Evolutionary conservation across 2,888 invertebrate species (phyloP), one percentile per base, ranked within the genome.

Genomic region (Lycia hirtaria): DNA sequence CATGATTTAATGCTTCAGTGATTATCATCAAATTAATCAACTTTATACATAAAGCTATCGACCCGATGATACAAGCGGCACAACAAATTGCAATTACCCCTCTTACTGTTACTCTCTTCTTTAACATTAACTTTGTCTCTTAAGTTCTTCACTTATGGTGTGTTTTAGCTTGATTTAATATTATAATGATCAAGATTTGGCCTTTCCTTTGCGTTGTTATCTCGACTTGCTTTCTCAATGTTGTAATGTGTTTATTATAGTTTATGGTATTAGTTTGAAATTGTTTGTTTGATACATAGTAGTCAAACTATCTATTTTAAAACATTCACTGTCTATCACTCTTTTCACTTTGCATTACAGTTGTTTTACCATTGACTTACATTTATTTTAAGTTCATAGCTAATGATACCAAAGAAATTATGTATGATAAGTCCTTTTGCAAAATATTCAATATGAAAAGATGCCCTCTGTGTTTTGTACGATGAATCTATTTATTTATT

Each of bases 1-100:
- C 78, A 80, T 80, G 72, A 85, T 81, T 84, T 75, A 80, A 78
- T 76, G 75, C 71, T 69, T 56, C 67, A 60, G 65, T 65, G 60
- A 64, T 75, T 83, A 85, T 85, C 83, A 80, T 79, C 83, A 83
- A 85, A 84, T 86, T 84, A 84, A 85, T 85, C 84, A 75, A 71
- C 72, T 75, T 75, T 75, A 69, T 70, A 68, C 72, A 72, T 72
- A 78, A 76, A 80, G 75, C 69, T 78, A 81, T 81, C 75, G 71
- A 54, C 49, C 64, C 69, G 66, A 75, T 74, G 78, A 80, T 79
- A 76, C 77, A 79, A 69, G 69, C 68, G 67, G 66, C 71, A 72
- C 79, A 80, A 80, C 75, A 72, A 78, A 81, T 79, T 81, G 75
- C 75, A 79, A 81, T 81, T 81, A 76, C 73, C 70, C 56, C 53